Base-by-base conservation (phyloP, 2,797 vertebrate genomes). In the Clarias laeviceps region DNA sequence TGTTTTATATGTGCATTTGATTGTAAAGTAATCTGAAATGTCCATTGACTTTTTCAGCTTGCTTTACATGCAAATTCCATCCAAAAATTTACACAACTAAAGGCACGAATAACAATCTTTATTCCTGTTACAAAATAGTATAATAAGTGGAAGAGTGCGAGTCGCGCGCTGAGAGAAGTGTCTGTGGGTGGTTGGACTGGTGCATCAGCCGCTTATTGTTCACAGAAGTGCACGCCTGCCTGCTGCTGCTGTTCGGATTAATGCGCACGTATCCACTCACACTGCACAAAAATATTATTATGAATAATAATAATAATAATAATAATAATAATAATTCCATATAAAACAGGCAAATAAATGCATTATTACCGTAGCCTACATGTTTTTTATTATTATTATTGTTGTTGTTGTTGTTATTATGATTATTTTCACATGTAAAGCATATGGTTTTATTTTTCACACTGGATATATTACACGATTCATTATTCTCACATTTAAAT, bases 221-320 rank as follows among this genome's bases (percentile, higher is more conserved):
- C 89, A 91, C 88, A 87, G 92, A 92, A 90, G 89, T 81, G 87
- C 88, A 85, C 95, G 95, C 95, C 85, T 95, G 95, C 95, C 95
- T 96, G 94, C 95, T 96, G 95, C 92, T 92, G 45, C 50, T 66
- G 27, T 70, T 64, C 93, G 22, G 70, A n/a, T 70, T 54, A 65
- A 68, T 57, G 56, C 93, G 91, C 93, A 93, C 90, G 92, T 90
- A 91, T 74, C 79, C 61, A 87, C 62, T 82, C 57, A 65, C 61
- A 61, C 3, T 61, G 20, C 68, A 59, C 40, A 59, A 27, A 59
- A 18, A 34, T 59, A n/a, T 14, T 14, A 57, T 57, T 40, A 54
- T 54, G 50, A 54, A 54, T 54, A 54, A 54, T 54, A 54, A 54
- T 40, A 37, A 37, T 50, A 50, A 50, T 50, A 50, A 50, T 50